Conservation (phyloP, 2,113 vertebrate genomes). For the Sylvilagus bachmani region DNA sequence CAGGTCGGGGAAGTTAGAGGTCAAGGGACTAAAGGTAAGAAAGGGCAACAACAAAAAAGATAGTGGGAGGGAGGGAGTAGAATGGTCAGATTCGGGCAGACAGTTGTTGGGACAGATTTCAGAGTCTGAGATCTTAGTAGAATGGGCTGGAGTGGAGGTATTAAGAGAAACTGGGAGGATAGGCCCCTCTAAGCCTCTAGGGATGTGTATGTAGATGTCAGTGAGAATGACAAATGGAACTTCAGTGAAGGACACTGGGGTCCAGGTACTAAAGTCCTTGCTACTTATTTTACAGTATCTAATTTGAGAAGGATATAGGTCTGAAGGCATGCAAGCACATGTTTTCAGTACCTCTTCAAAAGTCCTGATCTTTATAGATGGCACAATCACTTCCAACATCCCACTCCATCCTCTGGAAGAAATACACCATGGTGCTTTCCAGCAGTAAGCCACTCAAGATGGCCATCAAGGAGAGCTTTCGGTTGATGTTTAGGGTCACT, state of each 20-base stretch:
- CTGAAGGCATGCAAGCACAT: background rate
- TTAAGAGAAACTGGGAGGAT: background rate
- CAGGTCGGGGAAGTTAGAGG: background rate
- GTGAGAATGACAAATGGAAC: background rate
- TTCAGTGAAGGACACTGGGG: background rate
- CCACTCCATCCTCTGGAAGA: constrained; percentile 88
- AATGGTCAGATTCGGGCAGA: background rate
- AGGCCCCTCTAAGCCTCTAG: background rate
- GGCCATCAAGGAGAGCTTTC: constrained; percentile 90
- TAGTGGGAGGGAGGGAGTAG: background rate
- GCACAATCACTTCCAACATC: constrained; percentile 80
- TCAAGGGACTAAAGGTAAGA: background rate
- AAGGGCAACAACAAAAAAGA: background rate
- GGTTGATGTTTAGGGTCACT: constrained; percentile 95
- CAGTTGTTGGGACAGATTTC: background rate
- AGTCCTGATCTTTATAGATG: constrained; percentile 69
- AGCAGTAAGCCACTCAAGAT: constrained; percentile 91
- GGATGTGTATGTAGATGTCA: background rate
- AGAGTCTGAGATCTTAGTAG: background rate
- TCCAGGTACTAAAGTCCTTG: background rate
- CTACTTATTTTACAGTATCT: no score
- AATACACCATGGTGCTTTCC: constrained; percentile 90
- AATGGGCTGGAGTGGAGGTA: background rate
- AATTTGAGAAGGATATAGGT: background rate
- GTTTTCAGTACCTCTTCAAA: constrained; percentile 62